These are phyloP conservation scores for Holothuria scabra DNA, from an alignment of 53 echinoderm and acorn worm genomes.

Conservation along the genomic window DNA sequence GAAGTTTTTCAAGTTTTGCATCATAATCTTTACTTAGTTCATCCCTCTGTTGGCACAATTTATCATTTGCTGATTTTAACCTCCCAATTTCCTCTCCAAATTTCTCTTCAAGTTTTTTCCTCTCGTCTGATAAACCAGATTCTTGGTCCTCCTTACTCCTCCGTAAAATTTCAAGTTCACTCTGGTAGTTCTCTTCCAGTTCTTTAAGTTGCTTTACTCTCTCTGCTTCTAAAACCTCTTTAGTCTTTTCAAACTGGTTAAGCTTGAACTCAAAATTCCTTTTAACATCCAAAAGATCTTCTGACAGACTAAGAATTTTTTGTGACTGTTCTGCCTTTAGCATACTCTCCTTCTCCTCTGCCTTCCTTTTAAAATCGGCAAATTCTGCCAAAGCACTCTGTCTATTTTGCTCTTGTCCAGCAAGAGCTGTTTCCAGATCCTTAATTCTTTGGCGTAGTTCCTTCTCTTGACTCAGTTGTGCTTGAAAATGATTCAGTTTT, in stretches of 20 bases:
- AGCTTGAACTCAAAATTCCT: constrained; percentile 83
- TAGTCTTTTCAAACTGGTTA: constrained; percentile 80
- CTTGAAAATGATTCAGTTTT: constrained; percentile 77
- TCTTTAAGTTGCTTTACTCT: constrained; percentile 57
- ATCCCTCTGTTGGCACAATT: constrained; percentile 67
- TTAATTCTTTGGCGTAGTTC: constrained; percentile 75
- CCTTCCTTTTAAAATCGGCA: constrained; percentile 65
- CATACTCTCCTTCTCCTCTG: constrained; percentile 64
- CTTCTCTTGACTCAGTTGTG: constrained; percentile 78
- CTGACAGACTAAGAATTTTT: constrained; percentile 79
- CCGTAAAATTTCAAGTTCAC: constrained; percentile 71
- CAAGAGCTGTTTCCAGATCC: constrained; percentile 70
- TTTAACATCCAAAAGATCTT: constrained; percentile 85
- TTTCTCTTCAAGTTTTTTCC: constrained; percentile 56
- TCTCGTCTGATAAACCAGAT: constrained; percentile 67
- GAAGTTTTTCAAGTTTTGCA: constrained; percentile 81
- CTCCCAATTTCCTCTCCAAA: constrained; percentile 72
- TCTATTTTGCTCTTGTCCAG: constrained; percentile 70
- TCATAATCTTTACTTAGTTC: constrained; percentile 86
- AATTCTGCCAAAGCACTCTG: constrained; percentile 76
- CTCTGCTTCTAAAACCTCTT: constrained; percentile 67
- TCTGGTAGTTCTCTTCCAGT: constrained; percentile 63
- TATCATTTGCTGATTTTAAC: constrained; percentile 66
- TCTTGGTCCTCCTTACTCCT: constrained; percentile 56
- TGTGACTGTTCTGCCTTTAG: constrained; percentile 87